Evolutionary conservation across 2,888 invertebrate species (phyloP).

Genomic region (Trichopoda pennipes): DNA sequence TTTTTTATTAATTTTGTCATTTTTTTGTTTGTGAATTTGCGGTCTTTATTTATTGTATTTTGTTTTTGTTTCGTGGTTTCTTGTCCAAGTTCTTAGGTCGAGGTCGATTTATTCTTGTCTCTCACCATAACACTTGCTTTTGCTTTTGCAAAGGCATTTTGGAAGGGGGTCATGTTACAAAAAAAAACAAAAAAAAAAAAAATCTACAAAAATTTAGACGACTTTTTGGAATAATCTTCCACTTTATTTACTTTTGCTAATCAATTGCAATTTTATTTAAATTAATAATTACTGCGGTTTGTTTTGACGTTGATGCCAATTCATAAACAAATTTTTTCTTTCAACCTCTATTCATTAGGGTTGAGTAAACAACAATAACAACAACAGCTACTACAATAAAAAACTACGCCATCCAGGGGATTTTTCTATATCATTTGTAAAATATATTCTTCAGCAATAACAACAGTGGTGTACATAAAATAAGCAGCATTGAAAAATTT

Average conservation of each 20-base stretch:
- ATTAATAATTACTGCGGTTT: slow-evolving; percentile 59
- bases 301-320: slow-evolving; percentile 33
- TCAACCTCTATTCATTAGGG: slow-evolving; percentile 3
- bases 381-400: no score
- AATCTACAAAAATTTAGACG: background rate
- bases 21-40: slow-evolving; percentile 33
- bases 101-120: slow-evolving; percentile 44
- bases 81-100: slow-evolving; percentile 43
- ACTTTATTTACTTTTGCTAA: slow-evolving; percentile 27
- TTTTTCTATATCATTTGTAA: background rate
- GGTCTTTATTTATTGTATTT: slow-evolving; percentile 48
- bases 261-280: slow-evolving; percentile 55
- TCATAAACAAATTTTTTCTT: slow-evolving; percentile 26
- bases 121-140: background rate
- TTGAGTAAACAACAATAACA: no score
- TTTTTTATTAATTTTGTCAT: background rate
- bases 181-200: slow-evolving; percentile 31
- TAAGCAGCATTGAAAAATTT: background rate
- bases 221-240: slow-evolving; percentile 7
- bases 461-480: background rate
- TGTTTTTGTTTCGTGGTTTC: slow-evolving; percentile 27
- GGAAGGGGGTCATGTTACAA: slow-evolving; percentile 51
- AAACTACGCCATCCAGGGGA: background rate
- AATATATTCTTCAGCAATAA: background rate
- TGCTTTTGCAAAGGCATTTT: background rate